Evolutionary conservation across 2,797 vertebrate genomes (phyloP).

Genomic region (Molothrus aeneus): DNA sequence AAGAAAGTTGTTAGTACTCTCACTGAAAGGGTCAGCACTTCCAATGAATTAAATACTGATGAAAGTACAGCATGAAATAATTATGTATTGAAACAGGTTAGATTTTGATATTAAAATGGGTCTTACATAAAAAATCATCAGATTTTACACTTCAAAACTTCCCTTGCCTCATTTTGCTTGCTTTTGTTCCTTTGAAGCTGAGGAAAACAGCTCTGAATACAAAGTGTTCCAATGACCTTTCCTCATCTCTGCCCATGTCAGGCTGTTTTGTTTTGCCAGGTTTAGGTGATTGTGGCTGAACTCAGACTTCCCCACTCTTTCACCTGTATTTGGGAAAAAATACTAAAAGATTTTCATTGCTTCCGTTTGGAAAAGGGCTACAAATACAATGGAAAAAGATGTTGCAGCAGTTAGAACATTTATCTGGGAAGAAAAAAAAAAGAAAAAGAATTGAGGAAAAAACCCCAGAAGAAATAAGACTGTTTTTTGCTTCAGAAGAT

Average conservation of each 20-base stretch:
- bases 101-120: not conserved
- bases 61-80: not conserved
- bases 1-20: not conserved
- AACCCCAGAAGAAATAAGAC: not conserved
- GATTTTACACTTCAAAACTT: not conserved
- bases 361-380: not conserved
- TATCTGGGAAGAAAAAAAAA: not conserved
- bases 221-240: not conserved
- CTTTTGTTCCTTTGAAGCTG: not conserved
- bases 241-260: not conserved
- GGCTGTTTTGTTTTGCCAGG: not conserved
- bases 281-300: not conserved
- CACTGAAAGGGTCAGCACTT: not conserved
- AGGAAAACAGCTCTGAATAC: not conserved
- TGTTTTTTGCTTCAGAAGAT: not conserved
- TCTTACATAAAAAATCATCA: rapidly evolving
- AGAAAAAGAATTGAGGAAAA: rapidly evolving
- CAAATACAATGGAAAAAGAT: not conserved
- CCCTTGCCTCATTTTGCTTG: not conserved
- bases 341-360: not conserved
- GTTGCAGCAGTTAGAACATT: not conserved
- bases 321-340: not conserved
- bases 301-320: not conserved
- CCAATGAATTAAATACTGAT: not conserved
- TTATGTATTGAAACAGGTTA: not conserved